These are phyloP conservation scores for Pogonomyrmex barbatus DNA, from an alignment of 1,140 invertebrate species.

Conservation along the genomic window DNA sequence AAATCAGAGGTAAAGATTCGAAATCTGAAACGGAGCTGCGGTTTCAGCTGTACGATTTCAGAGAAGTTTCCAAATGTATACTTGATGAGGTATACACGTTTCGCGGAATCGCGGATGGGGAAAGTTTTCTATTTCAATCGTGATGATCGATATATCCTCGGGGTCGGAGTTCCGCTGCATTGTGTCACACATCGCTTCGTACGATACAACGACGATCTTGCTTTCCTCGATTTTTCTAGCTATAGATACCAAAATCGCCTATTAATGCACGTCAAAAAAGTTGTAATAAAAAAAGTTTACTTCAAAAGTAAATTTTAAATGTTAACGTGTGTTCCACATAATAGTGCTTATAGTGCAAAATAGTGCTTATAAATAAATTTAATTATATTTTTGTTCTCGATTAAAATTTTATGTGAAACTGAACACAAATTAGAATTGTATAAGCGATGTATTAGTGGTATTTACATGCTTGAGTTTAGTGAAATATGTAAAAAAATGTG, in stretches of 20 bases:
- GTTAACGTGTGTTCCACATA: neutral
- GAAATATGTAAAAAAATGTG: neutral
- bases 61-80: slow-evolving; percentile 49
- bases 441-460: neutral
- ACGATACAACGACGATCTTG: neutral
- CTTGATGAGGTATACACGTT: slow-evolving; percentile 62
- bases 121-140: slow-evolving; percentile 65
- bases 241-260: neutral
- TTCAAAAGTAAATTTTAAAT: neutral
- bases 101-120: slow-evolving; percentile 51
- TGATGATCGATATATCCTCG: slow-evolving; percentile 46
- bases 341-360: no score
- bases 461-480: neutral
- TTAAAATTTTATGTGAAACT: neutral
- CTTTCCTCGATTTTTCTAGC: slow-evolving; percentile 27
- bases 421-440: neutral
- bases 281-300: neutral
- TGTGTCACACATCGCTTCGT: slow-evolving; percentile 26
- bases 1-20: slow-evolving; percentile 31
- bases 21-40: neutral
- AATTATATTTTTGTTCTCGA: neutral
- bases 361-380: neutral
- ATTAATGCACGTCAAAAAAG: slow-evolving; percentile 16
- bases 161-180: slow-evolving; percentile 44
- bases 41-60: neutral